phyloP scores from a whole-genome alignment of 1,140 invertebrate species.

The Epicauta chinensis region DNA sequence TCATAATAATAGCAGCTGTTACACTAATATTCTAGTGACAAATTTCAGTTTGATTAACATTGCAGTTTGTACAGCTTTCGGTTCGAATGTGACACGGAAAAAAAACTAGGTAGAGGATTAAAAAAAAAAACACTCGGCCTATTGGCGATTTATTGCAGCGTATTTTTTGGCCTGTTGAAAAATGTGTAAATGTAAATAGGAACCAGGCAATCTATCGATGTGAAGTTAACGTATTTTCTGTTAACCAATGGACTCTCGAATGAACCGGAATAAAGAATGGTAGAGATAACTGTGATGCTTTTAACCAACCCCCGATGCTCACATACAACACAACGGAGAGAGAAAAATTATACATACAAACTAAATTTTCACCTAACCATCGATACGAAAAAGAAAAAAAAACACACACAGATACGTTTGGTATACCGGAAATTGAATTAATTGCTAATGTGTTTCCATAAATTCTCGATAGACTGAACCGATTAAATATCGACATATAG shows the following conservation, averaged over 20 bases:
- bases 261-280: too few species aligned
- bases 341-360: too few species aligned
- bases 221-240: constrained; percentile 3
- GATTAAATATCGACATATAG: constrained; percentile 30
- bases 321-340: too few species aligned
- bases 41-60: too few species aligned
- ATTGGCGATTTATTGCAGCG: background rate
- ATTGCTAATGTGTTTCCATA: constrained; percentile 14
- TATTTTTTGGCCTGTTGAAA: constrained; percentile 13
- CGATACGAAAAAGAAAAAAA: constrained; percentile 3
- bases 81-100: too few species aligned
- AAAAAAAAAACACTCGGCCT: background rate
- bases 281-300: too few species aligned
- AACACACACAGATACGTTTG: background rate
- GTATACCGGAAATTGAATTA: constrained; percentile 12
- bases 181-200: constrained; percentile 17
- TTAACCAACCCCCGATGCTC: too few species aligned
- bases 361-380: background rate
- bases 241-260: too few species aligned
- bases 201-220: constrained; percentile 14
- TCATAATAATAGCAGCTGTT: too few species aligned
- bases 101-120: too few species aligned
- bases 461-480: constrained; percentile 12
- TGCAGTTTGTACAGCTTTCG: too few species aligned
- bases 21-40: too few species aligned